Evolutionary conservation across 1,140 invertebrate species (phyloP).

Genomic region (Drosophila arizonae): DNA sequence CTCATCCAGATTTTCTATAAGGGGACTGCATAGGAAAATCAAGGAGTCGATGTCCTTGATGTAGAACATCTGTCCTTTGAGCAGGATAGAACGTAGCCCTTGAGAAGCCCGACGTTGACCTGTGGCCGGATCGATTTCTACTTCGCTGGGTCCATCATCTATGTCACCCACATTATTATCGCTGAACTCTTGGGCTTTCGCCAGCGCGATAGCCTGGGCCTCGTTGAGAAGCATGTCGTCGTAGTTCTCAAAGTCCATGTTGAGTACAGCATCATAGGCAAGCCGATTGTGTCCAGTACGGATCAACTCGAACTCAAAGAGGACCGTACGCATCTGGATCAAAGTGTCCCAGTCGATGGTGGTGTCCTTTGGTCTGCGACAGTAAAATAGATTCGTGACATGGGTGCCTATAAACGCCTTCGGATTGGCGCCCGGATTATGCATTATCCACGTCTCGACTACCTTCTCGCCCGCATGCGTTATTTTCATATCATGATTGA

Average conservation of each 20-base stretch:
- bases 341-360: slow-evolving; percentile 89
- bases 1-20: slow-evolving; percentile 93
- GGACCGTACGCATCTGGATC: slow-evolving; percentile 87
- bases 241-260: slow-evolving; percentile 74
- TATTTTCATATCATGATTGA: slow-evolving; percentile 78
- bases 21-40: slow-evolving; percentile 92
- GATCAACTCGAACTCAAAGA: slow-evolving; percentile 90
- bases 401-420: slow-evolving; percentile 85
- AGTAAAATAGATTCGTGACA: slow-evolving; percentile 87
- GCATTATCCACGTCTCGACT: slow-evolving; percentile 88
- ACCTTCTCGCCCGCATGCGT: slow-evolving; percentile 87
- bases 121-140: slow-evolving; percentile 52
- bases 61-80: slow-evolving; percentile 94
- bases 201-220: slow-evolving; percentile 57
- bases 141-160: slow-evolving; percentile 39
- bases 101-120: slow-evolving; percentile 87
- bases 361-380: slow-evolving; percentile 89
- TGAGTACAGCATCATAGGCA: slow-evolving; percentile 68
- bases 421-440: slow-evolving; percentile 83
- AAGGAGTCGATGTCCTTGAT: slow-evolving; percentile 90
- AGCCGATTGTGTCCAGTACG: slow-evolving; percentile 80
- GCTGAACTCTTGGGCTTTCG: slow-evolving; percentile 58
- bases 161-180: slow-evolving; percentile 35
- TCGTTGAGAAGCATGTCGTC: slow-evolving; percentile 75
- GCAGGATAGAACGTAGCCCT: slow-evolving; percentile 87